Percentiles rank a stretch among this genome's conserved stretches.
Conservation (phyloP, 2,888 invertebrate genomes). For the Fragum whitleyi region DNA sequence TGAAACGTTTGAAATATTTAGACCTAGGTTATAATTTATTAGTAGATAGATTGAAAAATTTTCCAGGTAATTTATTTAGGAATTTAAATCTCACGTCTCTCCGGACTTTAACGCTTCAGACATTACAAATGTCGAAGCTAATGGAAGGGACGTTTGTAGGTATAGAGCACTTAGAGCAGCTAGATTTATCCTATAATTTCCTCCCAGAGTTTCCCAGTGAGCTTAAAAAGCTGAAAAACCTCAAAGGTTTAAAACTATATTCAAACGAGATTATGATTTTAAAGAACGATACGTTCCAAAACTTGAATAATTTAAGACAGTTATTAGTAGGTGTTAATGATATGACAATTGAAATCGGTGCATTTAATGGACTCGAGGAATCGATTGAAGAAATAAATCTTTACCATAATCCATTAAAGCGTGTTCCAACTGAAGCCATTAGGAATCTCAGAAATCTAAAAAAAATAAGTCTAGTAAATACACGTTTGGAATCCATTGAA, state of each 20-base stretch:
- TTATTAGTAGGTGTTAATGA: constrained; percentile 67
- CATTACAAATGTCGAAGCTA: constrained; percentile 57
- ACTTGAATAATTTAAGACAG: constrained; percentile 55
- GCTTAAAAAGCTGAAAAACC: constrained; percentile 47
- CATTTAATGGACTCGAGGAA: constrained; percentile 62
- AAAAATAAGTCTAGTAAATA: constrained; percentile 58
- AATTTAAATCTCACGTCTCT: constrained; percentile 50
- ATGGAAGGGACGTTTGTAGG: constrained; percentile 55
- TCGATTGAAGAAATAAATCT: constrained; percentile 66
- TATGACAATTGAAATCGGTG: constrained; percentile 62
- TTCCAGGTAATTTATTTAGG: constrained; percentile 55
- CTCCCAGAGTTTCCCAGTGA: constrained; percentile 56
- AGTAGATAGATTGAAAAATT: constrained; percentile 49
- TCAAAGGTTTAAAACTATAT: constrained; percentile 59
- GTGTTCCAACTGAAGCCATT: constrained; percentile 63
- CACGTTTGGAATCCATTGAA: constrained; percentile 39
- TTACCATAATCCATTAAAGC: constrained; percentile 63
- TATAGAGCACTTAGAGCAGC: constrained; percentile 58
- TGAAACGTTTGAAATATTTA: constrained; percentile 49
- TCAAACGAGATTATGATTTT: constrained; percentile 56
- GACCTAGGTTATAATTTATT: constrained; percentile 59
- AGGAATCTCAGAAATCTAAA: constrained; percentile 55
- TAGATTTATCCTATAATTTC: constrained; percentile 63
- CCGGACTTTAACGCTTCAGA: constrained; percentile 46
- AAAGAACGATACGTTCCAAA: constrained; percentile 54